phyloP scores from a whole-genome alignment of 2,797 vertebrate species.

The Hozukius guyotensis region DNA sequence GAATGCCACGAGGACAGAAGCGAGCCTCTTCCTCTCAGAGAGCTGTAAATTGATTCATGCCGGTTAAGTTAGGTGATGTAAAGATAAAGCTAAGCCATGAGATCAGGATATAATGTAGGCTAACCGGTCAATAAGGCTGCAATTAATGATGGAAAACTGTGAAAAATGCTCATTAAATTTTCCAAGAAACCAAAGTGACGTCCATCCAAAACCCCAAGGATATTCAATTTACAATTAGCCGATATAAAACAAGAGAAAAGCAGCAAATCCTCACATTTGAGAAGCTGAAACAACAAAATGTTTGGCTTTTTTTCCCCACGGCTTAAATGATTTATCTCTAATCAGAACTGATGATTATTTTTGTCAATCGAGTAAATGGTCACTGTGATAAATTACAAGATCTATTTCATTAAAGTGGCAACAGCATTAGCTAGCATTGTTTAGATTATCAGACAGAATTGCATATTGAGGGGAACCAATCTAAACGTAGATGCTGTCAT shows the following conservation, averaged over 20 bases:
- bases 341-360: background rate
- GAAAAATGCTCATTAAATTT: no score
- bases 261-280: background rate
- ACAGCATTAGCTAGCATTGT: background rate
- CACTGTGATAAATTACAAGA: background rate
- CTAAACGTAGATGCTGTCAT: no score
- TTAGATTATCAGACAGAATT: background rate
- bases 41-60: background rate
- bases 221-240: background rate
- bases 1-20: background rate
- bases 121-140: background rate
- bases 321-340: background rate
- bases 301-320: background rate
- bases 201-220: no score
- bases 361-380: background rate
- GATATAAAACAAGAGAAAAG: background rate
- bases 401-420: background rate
- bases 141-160: background rate
- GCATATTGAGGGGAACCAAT: no score
- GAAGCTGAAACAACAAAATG: background rate
- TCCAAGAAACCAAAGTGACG: no score
- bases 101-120: no score
- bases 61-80: background rate
- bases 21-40: background rate
- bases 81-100: background rate